A percentile compares a stretch with the other conserved stretches of the same genome.
phyloP scores from a whole-genome alignment of 2,113 vertebrate species.

The Empidonax alnorum region DNA sequence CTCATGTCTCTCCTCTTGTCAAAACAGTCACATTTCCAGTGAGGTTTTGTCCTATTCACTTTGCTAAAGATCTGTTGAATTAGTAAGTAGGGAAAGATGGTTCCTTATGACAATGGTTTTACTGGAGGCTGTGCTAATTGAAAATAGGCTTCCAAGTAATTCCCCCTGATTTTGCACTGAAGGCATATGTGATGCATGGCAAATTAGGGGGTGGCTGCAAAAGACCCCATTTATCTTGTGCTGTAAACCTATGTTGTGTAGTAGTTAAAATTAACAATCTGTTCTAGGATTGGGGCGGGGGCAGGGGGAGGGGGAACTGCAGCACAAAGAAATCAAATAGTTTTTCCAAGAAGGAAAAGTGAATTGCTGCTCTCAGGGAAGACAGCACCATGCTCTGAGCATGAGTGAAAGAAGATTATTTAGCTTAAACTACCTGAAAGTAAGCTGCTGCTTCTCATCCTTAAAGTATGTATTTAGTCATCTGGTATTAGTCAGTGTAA shows the following conservation, averaged over 20 bases:
- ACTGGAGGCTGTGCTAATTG: neutral
- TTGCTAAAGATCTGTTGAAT: neutral
- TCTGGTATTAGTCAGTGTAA: neutral
- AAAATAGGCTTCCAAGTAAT: neutral
- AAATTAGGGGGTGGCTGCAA: neutral
- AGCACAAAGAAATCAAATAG: neutral
- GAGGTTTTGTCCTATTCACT: neutral
- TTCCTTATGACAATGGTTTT: neutral
- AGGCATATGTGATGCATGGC: rapidly evolving
- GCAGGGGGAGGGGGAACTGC: no score
- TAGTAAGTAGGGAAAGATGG: neutral
- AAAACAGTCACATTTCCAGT: neutral
- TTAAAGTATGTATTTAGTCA: neutral
- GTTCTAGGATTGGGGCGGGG: neutral
- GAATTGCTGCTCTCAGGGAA: neutral
- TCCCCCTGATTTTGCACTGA: neutral
- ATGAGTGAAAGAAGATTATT: neutral
- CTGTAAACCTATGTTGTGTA: neutral
- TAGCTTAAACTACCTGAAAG: neutral
- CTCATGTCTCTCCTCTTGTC: neutral
- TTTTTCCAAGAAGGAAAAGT: neutral
- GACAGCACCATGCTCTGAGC: neutral
- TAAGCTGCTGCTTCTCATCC: neutral
- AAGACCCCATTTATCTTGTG: neutral
- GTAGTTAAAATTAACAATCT: neutral